phyloP scores from a whole-genome alignment of 53 echinoderm and acorn worm genomes.

The Holothuria leucospilota region DNA sequence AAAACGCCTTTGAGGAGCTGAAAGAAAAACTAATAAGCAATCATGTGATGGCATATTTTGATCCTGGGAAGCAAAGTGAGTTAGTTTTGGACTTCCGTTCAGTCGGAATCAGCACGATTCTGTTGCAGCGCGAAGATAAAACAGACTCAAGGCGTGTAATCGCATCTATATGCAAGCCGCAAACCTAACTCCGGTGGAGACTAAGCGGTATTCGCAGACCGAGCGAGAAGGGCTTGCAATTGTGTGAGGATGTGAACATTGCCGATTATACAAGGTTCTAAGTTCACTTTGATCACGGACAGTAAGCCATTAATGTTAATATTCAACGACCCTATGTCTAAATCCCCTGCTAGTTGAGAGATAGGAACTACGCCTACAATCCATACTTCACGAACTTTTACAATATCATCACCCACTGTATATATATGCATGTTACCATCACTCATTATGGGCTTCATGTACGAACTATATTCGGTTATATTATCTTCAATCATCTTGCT shows the following conservation, averaged over 20 bases:
- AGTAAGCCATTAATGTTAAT: no score
- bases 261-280: conserved; percentile 62
- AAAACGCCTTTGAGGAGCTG: no score
- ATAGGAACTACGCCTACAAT: conserved; percentile 69
- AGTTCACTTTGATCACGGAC: conserved; percentile 60
- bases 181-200: conserved; percentile 67
- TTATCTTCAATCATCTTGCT: no score
- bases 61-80: conserved; percentile 46
- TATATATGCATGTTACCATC: no score
- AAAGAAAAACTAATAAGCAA: no score
- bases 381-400: no score
- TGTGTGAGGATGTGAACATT: conserved; percentile 57
- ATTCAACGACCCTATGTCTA: conserved; percentile 63
- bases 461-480: no score
- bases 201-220: conserved; percentile 71
- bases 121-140: no score
- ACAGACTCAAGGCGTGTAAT: no score
- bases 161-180: conserved; percentile 57
- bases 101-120: conserved; percentile 64
- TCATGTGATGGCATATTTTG: no score
- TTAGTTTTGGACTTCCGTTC: conserved; percentile 73
- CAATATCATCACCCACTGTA: no score
- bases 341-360: conserved; percentile 68
- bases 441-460: no score
- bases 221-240: conserved; percentile 71